phyloP scores from a whole-genome alignment of 1,140 invertebrate species.

The Drosophila burlai region DNA sequence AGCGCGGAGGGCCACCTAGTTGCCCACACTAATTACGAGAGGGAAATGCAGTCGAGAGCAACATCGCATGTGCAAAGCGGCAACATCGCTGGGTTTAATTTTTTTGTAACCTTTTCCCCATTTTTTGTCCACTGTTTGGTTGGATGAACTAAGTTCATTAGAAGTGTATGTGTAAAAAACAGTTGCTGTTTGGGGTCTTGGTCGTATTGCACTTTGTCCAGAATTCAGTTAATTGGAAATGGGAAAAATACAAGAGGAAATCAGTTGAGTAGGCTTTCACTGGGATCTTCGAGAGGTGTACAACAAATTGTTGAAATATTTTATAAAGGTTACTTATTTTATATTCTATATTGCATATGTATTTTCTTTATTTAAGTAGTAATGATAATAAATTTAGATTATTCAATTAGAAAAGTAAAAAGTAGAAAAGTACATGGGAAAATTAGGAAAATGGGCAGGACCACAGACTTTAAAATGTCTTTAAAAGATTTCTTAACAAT shows the following conservation, averaged over 20 bases:
- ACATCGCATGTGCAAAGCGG: slow-evolving; percentile 30
- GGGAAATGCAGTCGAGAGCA: slow-evolving; percentile 27
- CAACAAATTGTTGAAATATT: neutral
- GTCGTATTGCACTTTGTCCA: slow-evolving; percentile 4
- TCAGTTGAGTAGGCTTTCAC: neutral
- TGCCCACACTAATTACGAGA: slow-evolving; percentile 70
- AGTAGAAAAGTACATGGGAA: too few relatives aligned
- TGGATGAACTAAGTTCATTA: slow-evolving; percentile 37
- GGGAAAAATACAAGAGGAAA: slow-evolving; percentile 13
- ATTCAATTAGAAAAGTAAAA: too few relatives aligned
- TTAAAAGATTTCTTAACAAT: too few relatives aligned
- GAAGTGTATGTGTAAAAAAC: slow-evolving; percentile 13
- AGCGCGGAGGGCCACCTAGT: slow-evolving; percentile 59
- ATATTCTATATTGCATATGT: too few relatives aligned
- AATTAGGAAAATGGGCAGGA: too few relatives aligned
- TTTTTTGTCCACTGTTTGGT: slow-evolving; percentile 7
- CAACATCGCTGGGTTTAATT: slow-evolving; percentile 20
- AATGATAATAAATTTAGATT: too few relatives aligned
- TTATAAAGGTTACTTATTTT: too few relatives aligned
- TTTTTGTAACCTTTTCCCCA: neutral
- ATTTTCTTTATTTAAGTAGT: too few relatives aligned
- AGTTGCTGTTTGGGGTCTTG: neutral
- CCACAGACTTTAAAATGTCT: too few relatives aligned
- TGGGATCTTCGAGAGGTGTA: neutral
- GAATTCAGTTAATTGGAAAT: slow-evolving; percentile 20